phyloP scores from a whole-genome alignment of 2,113 vertebrate species.

The Holacanthus passer region DNA sequence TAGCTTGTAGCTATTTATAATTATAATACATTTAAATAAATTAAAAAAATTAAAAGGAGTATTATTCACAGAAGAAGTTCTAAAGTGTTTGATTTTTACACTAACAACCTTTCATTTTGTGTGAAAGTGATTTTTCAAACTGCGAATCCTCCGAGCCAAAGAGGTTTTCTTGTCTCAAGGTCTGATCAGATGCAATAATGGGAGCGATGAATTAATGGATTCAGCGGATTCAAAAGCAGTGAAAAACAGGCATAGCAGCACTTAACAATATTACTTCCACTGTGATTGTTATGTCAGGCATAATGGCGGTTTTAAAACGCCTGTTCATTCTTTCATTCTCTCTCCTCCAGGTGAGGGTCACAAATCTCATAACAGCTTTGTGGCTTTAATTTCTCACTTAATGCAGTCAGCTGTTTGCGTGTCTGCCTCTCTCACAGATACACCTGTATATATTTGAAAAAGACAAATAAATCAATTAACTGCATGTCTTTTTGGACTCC shows the following conservation, averaged over 20 bases:
- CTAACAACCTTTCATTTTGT: background rate
- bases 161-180: constrained; percentile 37
- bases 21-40: background rate
- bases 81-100: background rate
- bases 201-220: constrained; percentile 43
- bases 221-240: constrained; percentile 16
- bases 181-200: constrained; percentile 46
- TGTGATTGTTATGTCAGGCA: constrained; percentile 19
- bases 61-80: background rate
- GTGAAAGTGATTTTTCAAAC: constrained; percentile 31
- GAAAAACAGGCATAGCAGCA: constrained; percentile 33
- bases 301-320: constrained; percentile 30
- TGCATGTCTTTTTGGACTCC: background rate
- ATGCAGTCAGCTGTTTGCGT: background rate
- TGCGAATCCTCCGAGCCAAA: constrained; percentile 16
- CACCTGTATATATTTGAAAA: background rate
- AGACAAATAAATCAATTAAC: constrained; percentile 19
- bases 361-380: constrained; percentile 6
- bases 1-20: constrained; percentile 2
- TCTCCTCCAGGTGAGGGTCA: background rate
- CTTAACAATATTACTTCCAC: constrained; percentile 51
- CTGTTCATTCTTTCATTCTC: background rate
- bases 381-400: constrained; percentile 21
- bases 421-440: background rate
- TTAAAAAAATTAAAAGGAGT: background rate